Evolutionary conservation across 2,888 invertebrate genomes (phyloP).

Genomic region (Ochropacha duplaris): DNA sequence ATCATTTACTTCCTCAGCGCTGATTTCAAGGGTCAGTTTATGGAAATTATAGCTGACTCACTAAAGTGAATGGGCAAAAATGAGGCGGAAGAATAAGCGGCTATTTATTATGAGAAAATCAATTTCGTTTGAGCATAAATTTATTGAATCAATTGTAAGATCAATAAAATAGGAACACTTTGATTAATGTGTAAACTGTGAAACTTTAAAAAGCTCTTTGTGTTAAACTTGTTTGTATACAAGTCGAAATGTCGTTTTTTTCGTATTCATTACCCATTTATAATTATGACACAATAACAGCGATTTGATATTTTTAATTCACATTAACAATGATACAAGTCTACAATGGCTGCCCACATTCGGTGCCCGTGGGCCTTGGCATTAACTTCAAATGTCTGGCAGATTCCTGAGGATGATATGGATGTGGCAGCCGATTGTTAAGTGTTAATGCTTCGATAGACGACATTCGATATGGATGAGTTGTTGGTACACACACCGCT

Average conservation of each 20-base stretch:
- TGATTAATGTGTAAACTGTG: conserved; percentile 2
- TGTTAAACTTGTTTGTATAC: conserved; percentile 17
- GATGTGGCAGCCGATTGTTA: conserved; percentile 57
- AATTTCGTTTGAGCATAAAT: neutral
- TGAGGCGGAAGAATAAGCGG: neutral
- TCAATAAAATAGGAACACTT: neutral
- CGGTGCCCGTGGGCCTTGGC: conserved; percentile 60
- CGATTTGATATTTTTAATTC: conserved; percentile 54
- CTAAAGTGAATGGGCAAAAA: neutral
- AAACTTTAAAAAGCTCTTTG: conserved; percentile 1
- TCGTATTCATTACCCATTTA: conserved; percentile 29
- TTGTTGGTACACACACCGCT: conserved; percentile 27
- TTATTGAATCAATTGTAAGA: conserved; percentile 1
- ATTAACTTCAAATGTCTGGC: conserved; percentile 68
- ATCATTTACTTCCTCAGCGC: neutral
- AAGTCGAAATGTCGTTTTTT: conserved; percentile 12
- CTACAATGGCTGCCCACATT: conserved; percentile 71
- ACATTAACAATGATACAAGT: conserved; percentile 65
- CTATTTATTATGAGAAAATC: conserved; percentile 1
- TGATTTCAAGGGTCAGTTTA: neutral
- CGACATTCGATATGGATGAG: conserved; percentile 58
- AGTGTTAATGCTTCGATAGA: conserved; percentile 55
- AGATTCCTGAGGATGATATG: conserved; percentile 73
- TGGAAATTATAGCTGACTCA: neutral
- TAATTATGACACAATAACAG: conserved; percentile 51